Evolutionary conservation across 2,797 vertebrate species (phyloP), one percentile per base, ranked within the genome.

Genomic region (Arnoldichthys spilopterus): DNA sequence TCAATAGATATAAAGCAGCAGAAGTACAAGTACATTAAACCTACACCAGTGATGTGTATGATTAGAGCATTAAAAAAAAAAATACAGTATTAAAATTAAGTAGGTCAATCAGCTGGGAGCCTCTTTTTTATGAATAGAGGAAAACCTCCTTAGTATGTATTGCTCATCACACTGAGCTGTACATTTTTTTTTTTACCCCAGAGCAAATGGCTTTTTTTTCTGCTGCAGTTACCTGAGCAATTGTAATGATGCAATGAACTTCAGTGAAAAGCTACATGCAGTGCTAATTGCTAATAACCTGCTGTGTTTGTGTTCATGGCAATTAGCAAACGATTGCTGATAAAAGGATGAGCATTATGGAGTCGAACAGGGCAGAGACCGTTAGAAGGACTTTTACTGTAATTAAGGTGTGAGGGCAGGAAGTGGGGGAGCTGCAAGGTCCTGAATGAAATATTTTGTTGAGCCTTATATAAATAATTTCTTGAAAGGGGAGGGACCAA

Each of bases 211-310:
- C 43, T 45, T n/a, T n/a, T 12, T 49, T 49, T 15, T 47, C 7
- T n/a, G 30, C 3, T 51, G 43, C 6, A 67, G 3, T 30, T 51
- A 49, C n/a, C 43, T 70, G 56, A 54, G 30, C 16, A 16, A 22
- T 30, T 47, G n/a, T 58, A 24, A 67, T 32, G 54, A 49, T 51
- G 26, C 24, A 30, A 74, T 58, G 32, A 67, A 47, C 12, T 22
- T 69, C 20, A 76, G 32, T 30, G 37, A 37, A 49, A 71, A 30
- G 56, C 30, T 62, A 71, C 45, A 63, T 24, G n/a, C 26, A 61
- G 53, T 32, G 58, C 18, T 22, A 78, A 78, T 43, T 67, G 63
- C 37, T 59, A 20, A 18, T 37, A 64, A 64, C 69, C 58, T 45
- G 63, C 63, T 66, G 63, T 15, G n/a, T 45, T 45, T 53, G 30